A percentile compares a stretch with the other conserved stretches of the same genome.
Evolutionary conservation across 2,888 invertebrate species (phyloP).

Genomic region (Aphelenchoides bicaudatus): DNA sequence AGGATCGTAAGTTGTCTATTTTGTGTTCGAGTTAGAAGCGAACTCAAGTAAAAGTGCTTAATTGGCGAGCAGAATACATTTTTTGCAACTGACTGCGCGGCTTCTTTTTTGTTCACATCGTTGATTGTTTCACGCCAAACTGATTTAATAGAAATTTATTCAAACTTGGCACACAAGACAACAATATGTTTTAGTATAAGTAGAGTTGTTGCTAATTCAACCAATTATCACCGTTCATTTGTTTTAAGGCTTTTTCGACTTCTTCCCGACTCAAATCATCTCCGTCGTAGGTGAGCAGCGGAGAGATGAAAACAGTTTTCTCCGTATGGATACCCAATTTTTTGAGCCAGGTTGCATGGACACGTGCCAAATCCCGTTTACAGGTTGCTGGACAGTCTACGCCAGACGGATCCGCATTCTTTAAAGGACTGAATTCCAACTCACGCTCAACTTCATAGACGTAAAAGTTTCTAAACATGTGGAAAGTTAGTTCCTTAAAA

Average conservation of each 20-base stretch:
- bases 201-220: too few relatives aligned
- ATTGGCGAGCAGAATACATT: too few relatives aligned
- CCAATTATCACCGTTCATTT: too few relatives aligned
- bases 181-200: too few relatives aligned
- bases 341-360: constrained; percentile 14
- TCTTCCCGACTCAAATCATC: constrained; percentile 16
- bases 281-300: constrained; percentile 19
- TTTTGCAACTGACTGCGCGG: too few relatives aligned
- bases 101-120: too few relatives aligned
- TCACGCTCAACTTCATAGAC: constrained; percentile 83
- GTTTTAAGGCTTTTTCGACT: neutral
- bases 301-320: constrained; percentile 16
- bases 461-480: constrained; percentile 70
- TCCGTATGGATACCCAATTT: constrained; percentile 10
- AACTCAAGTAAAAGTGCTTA: too few relatives aligned
- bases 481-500: constrained; percentile 10
- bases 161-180: too few relatives aligned
- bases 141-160: too few relatives aligned
- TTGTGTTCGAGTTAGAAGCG: too few relatives aligned
- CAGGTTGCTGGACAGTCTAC: constrained; percentile 69
- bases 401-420: constrained; percentile 81
- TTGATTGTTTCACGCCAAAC: too few relatives aligned
- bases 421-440: constrained; percentile 92
- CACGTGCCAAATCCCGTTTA: neutral
- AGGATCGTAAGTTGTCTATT: too few relatives aligned